Evolutionary conservation across 2,888 invertebrate genomes (phyloP).

Genomic region (Dichetophora obliterata): DNA sequence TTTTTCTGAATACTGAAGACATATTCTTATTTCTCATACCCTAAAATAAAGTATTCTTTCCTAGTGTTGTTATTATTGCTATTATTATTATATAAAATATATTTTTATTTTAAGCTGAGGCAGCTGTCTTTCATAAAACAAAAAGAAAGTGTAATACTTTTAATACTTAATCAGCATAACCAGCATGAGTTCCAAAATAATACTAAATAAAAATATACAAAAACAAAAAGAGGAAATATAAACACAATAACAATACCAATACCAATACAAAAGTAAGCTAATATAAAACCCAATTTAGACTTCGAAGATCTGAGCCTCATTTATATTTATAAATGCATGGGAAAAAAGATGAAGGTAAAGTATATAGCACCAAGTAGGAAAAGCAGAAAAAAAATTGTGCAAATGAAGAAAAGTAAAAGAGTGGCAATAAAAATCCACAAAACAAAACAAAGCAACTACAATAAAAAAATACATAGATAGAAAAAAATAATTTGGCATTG

Average conservation of each 20-base stretch:
- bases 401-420: neutral
- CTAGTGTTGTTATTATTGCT: too few relatives aligned
- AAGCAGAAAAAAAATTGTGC: neutral
- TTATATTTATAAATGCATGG: conserved; percentile 69
- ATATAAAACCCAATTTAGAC: conserved; percentile 23
- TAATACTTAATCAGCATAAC: neutral
- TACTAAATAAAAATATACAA: neutral
- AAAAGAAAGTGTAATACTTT: neutral
- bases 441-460: too few relatives aligned
- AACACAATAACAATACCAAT: too few relatives aligned
- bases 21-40: too few relatives aligned
- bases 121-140: neutral
- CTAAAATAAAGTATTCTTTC: too few relatives aligned
- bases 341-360: neutral
- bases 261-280: neutral
- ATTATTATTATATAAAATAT: too few relatives aligned
- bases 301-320: conserved; percentile 54
- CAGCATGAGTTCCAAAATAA: neutral
- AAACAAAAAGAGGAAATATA: neutral
- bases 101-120: neutral
- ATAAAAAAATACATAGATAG: too few relatives aligned
- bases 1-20: too few relatives aligned
- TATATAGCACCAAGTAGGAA: too few relatives aligned
- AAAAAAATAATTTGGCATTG: too few relatives aligned
- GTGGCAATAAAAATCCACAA: too few relatives aligned